Evolutionary conservation across 2,797 vertebrate species (phyloP).

Genomic region (Hypotaenidia okinawae): DNA sequence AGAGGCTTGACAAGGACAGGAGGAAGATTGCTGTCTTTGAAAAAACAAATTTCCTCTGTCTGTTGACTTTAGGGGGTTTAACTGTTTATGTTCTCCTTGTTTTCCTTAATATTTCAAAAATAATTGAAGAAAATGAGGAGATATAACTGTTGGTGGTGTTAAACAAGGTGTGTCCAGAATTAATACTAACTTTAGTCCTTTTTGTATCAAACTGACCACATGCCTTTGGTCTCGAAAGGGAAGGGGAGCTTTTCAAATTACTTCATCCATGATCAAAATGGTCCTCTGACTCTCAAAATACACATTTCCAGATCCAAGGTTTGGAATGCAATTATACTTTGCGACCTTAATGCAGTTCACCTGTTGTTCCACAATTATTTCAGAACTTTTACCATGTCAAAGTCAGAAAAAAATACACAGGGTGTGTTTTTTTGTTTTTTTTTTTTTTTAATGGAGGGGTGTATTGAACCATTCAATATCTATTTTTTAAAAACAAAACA

Average conservation of each 20-base stretch:
- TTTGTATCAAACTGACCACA: not conserved
- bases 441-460: fast-evolving
- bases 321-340: not conserved
- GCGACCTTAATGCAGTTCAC: not conserved
- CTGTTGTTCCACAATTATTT: not conserved
- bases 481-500: not conserved
- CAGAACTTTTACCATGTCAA: not conserved
- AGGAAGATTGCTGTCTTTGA: not conserved
- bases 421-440: too few species aligned
- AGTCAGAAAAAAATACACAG: not conserved
- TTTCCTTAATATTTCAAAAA: not conserved
- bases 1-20: not conserved
- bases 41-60: not conserved
- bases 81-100: not conserved
- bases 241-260: not conserved
- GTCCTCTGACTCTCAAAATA: not conserved
- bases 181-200: not conserved
- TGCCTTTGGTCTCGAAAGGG: not conserved
- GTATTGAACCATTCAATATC: not conserved
- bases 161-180: not conserved
- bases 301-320: not conserved
- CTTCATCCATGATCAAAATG: not conserved
- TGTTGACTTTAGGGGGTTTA: not conserved
- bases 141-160: not conserved
- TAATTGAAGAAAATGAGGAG: not conserved